Base-by-base conservation (phyloP, 2,797 vertebrate species). In the Oreonectes daqikongensis region DNA sequence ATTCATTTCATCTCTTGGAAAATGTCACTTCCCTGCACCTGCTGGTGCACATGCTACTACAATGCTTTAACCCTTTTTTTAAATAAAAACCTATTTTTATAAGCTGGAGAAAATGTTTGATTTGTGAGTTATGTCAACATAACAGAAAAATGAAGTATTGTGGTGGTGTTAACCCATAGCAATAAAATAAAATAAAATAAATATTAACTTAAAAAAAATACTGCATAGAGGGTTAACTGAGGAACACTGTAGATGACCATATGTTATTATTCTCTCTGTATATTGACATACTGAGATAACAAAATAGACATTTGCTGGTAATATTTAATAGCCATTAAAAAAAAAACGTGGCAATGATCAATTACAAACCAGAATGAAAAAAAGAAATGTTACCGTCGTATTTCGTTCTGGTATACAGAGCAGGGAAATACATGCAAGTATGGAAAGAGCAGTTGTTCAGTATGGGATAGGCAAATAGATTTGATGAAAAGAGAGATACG, bases 401-500 rank as follows among this genome's bases (percentile, higher is more conserved):
- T 24, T 12, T 65, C 38, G 12, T 73, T 18, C 22, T 4, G 40
- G 59, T 66, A 46, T 44, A 46, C 0, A 12, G 17, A 32, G 46
- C 42, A 18, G 35, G 63, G 71, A 72, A 48, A 15, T 60, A 64
- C 63, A 53, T 28, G 52, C 0, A 7, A 30, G 24, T 46, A 69
- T 69, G 82, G 70, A 84, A 87, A 86, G 66, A 86, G 82, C 81
- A 83, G 79, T 83, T 82, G 83, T 81, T 85, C 85, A 82, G 84
- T 78, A 81, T 84, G 74, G 81, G 70, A 87, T 86, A 92, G 80
- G 88, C 91, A 93, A 94, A 94, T 92, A 53, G 26, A 69, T 30
- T 38, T 83, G 92, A 90, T 92, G 57, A 72, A 72, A 81, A 61
- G 52, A 83, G 75, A 44, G 83, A 85, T 81, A 85, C 15, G 22